phyloP scores from a whole-genome alignment of 2,888 invertebrate species.

The Alentia gelatinosa region DNA sequence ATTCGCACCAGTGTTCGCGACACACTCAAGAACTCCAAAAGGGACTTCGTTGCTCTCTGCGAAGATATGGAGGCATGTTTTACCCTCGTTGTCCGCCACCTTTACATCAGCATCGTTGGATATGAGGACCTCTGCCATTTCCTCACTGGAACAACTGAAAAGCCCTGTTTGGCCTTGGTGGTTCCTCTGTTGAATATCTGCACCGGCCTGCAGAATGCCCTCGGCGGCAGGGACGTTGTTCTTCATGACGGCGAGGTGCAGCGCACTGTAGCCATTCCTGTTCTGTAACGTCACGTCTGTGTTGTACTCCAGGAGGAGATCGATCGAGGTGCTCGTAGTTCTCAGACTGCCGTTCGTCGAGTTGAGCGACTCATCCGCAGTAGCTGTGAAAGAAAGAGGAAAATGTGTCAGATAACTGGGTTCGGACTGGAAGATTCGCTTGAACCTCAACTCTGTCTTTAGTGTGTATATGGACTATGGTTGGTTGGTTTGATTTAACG shows the following conservation, averaged over 20 bases:
- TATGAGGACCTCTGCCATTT: constrained; percentile 29
- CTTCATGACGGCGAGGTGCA: constrained; percentile 45
- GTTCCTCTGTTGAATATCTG: neutral
- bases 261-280: neutral
- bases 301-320: constrained; percentile 26
- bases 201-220: neutral
- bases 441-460: no score
- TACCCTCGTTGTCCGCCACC: neutral
- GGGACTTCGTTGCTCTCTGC: constrained; percentile 13
- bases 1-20: neutral
- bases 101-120: neutral
- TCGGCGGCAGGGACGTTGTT: constrained; percentile 31
- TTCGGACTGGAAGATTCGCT: no score
- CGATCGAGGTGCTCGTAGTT: neutral
- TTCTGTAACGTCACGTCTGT: constrained; percentile 42
- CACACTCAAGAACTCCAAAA: neutral
- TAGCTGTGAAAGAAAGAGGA: neutral
- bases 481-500: no score
- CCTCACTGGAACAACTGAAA: constrained; percentile 14
- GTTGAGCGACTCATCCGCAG: neutral
- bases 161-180: neutral
- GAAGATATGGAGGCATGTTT: constrained; percentile 2
- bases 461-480: no score
- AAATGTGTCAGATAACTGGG: no score
- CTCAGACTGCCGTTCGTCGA: constrained; percentile 3